Base-by-base conservation (phyloP, 2,888 invertebrate genomes). In the Cordilura impudica region DNA sequence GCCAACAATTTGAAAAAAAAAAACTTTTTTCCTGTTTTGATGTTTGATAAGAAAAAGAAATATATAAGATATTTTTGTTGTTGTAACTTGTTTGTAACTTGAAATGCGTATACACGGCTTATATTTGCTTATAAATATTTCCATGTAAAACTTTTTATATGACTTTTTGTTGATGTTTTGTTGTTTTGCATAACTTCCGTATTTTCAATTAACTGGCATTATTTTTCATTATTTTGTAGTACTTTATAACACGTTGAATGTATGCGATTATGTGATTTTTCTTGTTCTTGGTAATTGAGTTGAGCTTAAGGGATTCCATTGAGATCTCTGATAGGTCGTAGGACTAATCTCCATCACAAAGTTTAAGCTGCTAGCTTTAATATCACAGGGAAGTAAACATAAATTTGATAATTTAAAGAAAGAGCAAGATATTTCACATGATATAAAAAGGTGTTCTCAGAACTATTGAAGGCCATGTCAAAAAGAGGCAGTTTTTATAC, bases 141-240 rank as follows among this genome's bases (percentile, higher is more conserved):
- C n/a, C 35, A 23, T 4, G 10, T 35, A 16, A 21, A 35, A 56
- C 14, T 35, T 19, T 19, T 21, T 14, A 54, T 31, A 31, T 56
- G 14, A 39, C 56, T 35, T 56, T 21, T 4, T 35, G 4, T 16
- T 16, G n/a, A n/a, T 19, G 45, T 47, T 47, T 16, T 56, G 5
- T 14, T 39, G 19, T 39, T 35, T 8, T 31, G 31, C 4, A 10
- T 31, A 7, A 21, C 35, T n/a, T 56, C 7, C 21, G 19, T 14
- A 39, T 39, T 56, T 56, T 56, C 56, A 56, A 39, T 56, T 56
- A 56, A 56, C 35, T 56, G 18, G 19, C 19, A 56, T 56, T 56
- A 1, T 35, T 56, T 56, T 35, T 56, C 35, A 56, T 35, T 31
- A 31, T 31, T 31, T 31, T 31, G n/a, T n/a, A n/a, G n/a, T n/a